phyloP scores from a whole-genome alignment of 2,113 vertebrate species.

The Microtus ochrogaster region DNA sequence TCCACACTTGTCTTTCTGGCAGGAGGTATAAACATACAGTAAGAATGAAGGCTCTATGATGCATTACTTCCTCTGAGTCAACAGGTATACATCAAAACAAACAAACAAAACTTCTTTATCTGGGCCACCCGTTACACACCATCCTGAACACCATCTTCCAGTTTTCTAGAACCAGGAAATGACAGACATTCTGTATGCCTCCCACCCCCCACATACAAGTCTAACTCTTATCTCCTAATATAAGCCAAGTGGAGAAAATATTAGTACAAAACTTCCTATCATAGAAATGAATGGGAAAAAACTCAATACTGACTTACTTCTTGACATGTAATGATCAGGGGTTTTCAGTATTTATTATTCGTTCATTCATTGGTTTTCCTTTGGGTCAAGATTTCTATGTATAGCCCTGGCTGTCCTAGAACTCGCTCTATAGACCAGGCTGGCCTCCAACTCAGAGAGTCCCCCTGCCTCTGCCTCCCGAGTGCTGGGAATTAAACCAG shows the following conservation, averaged over 20 bases:
- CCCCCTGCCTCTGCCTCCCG: not conserved
- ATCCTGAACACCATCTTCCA: not conserved
- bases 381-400: not conserved
- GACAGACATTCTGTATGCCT: not conserved
- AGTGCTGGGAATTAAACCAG: not conserved
- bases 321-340: not conserved
- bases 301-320: not conserved
- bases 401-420: not conserved
- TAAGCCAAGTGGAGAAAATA: conserved; percentile 1
- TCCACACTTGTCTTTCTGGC: conserved; percentile 21
- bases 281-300: conserved; percentile 11
- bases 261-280: not conserved
- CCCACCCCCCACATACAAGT: not conserved
- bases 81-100: conserved; percentile 45
- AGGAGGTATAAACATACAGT: conserved; percentile 19
- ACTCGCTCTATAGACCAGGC: not conserved
- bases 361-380: not conserved
- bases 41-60: not conserved
- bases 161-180: not conserved
- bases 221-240: not conserved
- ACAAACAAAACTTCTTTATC: not conserved
- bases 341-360: not conserved
- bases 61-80: conserved; percentile 1
- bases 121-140: not conserved
- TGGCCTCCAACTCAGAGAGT: not conserved